phyloP scores from a whole-genome alignment of 2,113 vertebrate species.

The Natator depressus region DNA sequence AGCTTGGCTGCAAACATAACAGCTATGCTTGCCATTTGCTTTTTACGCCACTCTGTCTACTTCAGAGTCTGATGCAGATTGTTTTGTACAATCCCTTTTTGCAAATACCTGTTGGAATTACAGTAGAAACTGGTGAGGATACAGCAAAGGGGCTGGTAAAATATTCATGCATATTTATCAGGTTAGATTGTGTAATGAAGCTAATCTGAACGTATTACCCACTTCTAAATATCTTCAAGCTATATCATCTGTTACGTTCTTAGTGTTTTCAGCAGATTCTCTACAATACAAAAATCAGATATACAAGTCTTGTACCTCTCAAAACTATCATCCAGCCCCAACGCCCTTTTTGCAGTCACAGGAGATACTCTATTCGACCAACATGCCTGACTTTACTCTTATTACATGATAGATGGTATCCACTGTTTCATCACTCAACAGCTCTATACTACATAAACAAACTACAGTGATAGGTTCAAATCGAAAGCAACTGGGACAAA shows the following conservation, averaged over 20 bases:
- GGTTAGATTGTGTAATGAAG: neutral
- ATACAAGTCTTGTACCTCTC: neutral
- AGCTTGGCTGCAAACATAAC: neutral
- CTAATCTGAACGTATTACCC: neutral
- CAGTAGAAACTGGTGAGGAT: neutral
- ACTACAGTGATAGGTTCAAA: neutral
- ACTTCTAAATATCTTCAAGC: neutral
- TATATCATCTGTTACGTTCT: neutral
- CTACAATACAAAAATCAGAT: neutral
- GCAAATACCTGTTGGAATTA: neutral
- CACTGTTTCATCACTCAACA: neutral
- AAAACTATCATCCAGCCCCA: neutral
- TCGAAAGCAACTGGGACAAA: neutral
- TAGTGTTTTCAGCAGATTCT: neutral
- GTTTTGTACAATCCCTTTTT: neutral
- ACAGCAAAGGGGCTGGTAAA: neutral
- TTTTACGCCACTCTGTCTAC: neutral
- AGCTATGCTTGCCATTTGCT: neutral
- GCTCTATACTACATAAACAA: neutral
- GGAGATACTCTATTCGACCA: no score
- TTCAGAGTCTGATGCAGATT: neutral
- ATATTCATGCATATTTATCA: neutral
- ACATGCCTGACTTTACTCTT: neutral
- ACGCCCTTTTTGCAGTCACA: neutral
- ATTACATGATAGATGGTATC: neutral